phyloP scores from a whole-genome alignment of 2,113 vertebrate genomes.

The Paramisgurnus dabryanus region DNA sequence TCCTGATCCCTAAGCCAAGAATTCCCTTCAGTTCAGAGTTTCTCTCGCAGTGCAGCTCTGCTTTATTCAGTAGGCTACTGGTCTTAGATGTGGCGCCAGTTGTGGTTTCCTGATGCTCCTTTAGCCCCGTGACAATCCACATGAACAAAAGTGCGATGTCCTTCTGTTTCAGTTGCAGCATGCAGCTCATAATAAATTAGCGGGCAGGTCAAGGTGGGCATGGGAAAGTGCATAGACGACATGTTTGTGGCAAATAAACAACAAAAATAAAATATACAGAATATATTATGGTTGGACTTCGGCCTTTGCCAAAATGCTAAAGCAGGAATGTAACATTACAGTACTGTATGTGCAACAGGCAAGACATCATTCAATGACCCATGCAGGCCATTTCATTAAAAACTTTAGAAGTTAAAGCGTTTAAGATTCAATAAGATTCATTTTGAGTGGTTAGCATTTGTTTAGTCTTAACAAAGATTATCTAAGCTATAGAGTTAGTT shows the following conservation, averaged over 20 bases:
- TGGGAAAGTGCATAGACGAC: neutral
- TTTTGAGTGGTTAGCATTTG: neutral
- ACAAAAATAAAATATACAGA: neutral
- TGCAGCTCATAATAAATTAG: conserved; percentile 18
- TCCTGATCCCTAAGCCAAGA: conserved; percentile 45
- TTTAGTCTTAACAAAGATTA: neutral
- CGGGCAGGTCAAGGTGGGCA: conserved; percentile 9
- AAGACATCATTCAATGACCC: neutral
- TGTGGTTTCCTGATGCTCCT: conserved; percentile 43
- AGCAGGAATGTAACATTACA: neutral
- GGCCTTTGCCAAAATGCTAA: neutral
- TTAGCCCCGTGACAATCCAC: conserved; percentile 44
- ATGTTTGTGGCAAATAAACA: neutral
- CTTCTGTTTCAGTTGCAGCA: conserved; percentile 41
- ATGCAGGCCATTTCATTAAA: too few relatives aligned
- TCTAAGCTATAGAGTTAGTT: neutral
- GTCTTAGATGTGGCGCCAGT: conserved; percentile 49
- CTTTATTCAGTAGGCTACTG: conserved; percentile 32
- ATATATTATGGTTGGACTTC: neutral
- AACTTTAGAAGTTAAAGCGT: too few relatives aligned
- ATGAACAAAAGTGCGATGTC: conserved; percentile 47
- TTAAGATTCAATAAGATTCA: too few relatives aligned
- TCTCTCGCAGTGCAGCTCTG: conserved; percentile 18
- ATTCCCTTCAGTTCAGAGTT: conserved; percentile 25
- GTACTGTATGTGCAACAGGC: neutral